A percentile compares a stretch with the other conserved stretches of the same genome.
Conservation (phyloP, 2,113 vertebrate species). For the Neogobius melanostomus region DNA sequence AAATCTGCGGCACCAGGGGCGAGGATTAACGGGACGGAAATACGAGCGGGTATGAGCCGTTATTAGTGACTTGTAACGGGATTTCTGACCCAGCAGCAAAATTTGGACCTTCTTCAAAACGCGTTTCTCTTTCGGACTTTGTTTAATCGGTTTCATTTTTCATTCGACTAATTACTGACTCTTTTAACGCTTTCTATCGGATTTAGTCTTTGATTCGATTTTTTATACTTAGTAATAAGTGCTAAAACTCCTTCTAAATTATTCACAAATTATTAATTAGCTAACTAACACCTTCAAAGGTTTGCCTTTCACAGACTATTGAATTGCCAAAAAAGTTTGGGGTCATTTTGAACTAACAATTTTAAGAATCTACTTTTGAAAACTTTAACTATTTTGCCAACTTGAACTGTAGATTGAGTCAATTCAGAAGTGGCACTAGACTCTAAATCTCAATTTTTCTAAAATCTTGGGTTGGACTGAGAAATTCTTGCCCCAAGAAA, state of each 20-base stretch:
- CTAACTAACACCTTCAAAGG: background rate
- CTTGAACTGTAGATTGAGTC: background rate
- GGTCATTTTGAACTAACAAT: background rate
- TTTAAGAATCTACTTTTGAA: background rate
- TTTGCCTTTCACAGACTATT: no score
- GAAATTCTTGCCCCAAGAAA: background rate
- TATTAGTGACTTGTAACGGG: conserved; percentile 8
- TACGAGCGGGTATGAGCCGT: conserved; percentile 1
- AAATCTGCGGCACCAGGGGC: background rate
- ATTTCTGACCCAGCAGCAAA: background rate
- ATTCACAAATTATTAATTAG: background rate
- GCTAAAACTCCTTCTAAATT: background rate
- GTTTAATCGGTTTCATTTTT: background rate
- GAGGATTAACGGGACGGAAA: conserved; percentile 1
- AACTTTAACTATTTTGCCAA: background rate
- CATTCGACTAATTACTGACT: conserved; percentile 2
- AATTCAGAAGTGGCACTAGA: background rate
- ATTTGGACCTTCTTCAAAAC: background rate
- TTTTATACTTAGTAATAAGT: background rate
- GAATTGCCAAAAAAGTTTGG: no score
- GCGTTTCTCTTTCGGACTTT: background rate
- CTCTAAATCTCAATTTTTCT: background rate
- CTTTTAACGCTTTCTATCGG: background rate
- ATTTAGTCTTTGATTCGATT: background rate
- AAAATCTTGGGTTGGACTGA: background rate